These are phyloP conservation scores for Enteromius mattozi DNA, from an alignment of 2,797 vertebrate species.

Conservation along the genomic window DNA sequence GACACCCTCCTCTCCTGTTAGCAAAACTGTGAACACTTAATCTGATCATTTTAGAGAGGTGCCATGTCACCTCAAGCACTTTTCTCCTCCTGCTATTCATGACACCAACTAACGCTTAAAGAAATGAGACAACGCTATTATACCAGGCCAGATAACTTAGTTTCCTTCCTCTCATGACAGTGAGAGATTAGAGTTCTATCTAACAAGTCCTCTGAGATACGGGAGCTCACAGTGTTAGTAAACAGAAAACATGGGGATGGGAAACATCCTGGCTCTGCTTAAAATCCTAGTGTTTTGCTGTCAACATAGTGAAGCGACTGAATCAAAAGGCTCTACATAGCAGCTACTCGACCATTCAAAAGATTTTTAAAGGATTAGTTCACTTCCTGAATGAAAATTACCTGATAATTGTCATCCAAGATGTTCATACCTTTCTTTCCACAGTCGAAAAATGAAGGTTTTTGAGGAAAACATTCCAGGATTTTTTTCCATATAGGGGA, in stretches of 20 bases:
- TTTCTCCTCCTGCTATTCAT: not conserved
- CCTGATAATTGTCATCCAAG: not conserved
- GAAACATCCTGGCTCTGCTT: not conserved
- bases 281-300: not conserved
- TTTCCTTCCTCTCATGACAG: constrained; percentile 14
- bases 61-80: constrained; percentile 21
- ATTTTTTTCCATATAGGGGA: too few species aligned
- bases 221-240: not conserved
- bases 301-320: not conserved
- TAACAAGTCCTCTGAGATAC: constrained; percentile 19
- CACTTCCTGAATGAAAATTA: not conserved
- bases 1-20: constrained; percentile 34
- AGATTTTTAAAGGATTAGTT: not conserved
- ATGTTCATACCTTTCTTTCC: too few species aligned
- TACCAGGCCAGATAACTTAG: constrained; percentile 4
- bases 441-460: too few species aligned
- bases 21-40: constrained; percentile 47
- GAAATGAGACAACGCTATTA: constrained; percentile 18
- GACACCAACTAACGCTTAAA: constrained; percentile 31
- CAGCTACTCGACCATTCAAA: not conserved
- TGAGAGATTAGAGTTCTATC: constrained; percentile 21
- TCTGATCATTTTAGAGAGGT: constrained; percentile 32
- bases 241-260: constrained; percentile 7
- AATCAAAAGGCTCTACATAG: not conserved
- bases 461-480: too few species aligned